These are phyloP conservation scores for Platyrinchus mystaceus DNA, from an alignment of 2,797 vertebrate genomes.

Conservation along the genomic window DNA sequence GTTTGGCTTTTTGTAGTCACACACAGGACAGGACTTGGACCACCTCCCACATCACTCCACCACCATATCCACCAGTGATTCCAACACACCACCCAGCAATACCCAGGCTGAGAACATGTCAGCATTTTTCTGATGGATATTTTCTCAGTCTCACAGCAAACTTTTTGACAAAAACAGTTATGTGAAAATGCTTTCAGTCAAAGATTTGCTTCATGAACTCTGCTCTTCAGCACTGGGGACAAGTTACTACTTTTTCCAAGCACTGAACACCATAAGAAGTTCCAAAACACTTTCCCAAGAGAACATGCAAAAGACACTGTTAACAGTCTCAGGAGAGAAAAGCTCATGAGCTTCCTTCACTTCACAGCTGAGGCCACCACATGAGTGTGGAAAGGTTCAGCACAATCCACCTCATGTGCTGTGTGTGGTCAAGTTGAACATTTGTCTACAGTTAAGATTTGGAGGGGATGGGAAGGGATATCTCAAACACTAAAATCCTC, in stretches of 20 bases:
- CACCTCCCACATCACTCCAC: not conserved
- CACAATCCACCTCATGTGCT: not conserved
- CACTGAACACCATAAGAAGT: not conserved
- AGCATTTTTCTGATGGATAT: no score
- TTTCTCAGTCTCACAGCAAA: not conserved
- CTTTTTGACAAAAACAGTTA: not conserved
- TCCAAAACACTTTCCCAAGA: not conserved
- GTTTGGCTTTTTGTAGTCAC: not conserved
- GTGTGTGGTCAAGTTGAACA: not conserved
- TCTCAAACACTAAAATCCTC: not conserved
- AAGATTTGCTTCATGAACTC: not conserved
- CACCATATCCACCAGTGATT: not conserved
- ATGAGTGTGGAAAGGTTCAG: not conserved
- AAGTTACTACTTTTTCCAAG: not conserved
- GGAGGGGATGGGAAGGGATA: accelerated
- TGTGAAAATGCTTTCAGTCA: not conserved
- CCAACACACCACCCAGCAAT: not conserved
- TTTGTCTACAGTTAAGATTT: not conserved
- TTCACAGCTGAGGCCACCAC: not conserved
- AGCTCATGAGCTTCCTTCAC: not conserved
- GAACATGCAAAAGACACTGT: not conserved
- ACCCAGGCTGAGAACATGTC: not conserved
- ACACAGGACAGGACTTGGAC: not conserved
- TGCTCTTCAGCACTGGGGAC: not conserved
- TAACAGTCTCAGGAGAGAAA: not conserved